Evolutionary conservation across 1,140 invertebrate genomes (phyloP).

Genomic region (Lucilia cuprina): DNA sequence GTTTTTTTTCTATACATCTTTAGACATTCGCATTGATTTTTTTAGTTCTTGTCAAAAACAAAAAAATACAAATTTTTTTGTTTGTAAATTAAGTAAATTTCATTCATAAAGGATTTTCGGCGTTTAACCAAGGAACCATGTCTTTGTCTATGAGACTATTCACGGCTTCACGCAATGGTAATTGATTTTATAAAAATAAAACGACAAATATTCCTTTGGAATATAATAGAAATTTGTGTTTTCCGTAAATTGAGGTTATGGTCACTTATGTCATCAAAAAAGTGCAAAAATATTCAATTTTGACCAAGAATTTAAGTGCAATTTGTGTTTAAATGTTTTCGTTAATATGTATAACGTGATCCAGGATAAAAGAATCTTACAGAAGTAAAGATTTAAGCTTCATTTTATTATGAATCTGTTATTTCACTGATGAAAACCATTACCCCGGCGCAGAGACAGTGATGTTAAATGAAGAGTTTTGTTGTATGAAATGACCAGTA

Average conservation of each 20-base stretch:
- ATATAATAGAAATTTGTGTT: background rate
- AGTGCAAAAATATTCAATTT: background rate
- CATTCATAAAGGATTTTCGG: background rate
- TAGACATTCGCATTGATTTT: background rate
- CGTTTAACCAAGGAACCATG: slow-evolving; percentile 19
- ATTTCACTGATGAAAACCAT: too few species aligned
- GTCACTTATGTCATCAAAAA: slow-evolving; percentile 41
- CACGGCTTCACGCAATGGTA: slow-evolving; percentile 35
- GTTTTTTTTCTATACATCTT: background rate
- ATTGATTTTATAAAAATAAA: background rate
- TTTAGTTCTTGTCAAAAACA: background rate
- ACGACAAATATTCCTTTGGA: background rate
- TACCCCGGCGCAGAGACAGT: too few species aligned
- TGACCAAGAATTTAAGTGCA: background rate
- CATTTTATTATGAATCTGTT: too few species aligned
- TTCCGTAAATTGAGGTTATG: slow-evolving; percentile 37
- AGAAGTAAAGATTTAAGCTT: too few species aligned
- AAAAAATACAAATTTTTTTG: slow-evolving; percentile 19
- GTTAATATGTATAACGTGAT: background rate
- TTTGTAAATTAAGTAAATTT: background rate
- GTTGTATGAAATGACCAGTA: too few species aligned
- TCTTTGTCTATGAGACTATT: slow-evolving; percentile 36
- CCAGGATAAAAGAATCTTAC: background rate
- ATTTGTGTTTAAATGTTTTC: slow-evolving; percentile 1
- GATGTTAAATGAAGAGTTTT: too few species aligned